phyloP scores from a whole-genome alignment of 2,113 vertebrate species.

The Propithecus coquereli region DNA sequence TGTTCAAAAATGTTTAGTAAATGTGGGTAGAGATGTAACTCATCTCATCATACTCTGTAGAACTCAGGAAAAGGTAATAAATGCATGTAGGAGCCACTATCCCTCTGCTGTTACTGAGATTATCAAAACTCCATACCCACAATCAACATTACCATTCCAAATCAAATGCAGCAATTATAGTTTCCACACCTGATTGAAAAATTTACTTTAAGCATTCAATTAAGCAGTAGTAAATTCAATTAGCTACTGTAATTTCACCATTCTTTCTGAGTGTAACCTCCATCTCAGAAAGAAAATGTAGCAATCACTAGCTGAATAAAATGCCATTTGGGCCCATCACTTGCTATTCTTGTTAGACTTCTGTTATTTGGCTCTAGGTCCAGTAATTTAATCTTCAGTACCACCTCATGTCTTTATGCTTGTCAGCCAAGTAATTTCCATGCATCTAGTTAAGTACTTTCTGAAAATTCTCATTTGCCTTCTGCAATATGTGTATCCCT shows the following conservation, averaged over 20 bases:
- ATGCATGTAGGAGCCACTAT: neutral
- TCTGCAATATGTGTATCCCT: neutral
- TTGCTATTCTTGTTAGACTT: neutral
- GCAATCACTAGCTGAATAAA: neutral
- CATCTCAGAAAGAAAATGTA: slow-evolving; percentile 15
- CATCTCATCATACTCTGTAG: neutral
- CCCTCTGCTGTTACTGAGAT: neutral
- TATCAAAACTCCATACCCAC: neutral
- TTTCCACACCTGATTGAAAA: slow-evolving; percentile 39
- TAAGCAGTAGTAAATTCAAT: slow-evolving; percentile 47
- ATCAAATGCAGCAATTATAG: slow-evolving; percentile 45
- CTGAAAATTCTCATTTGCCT: neutral
- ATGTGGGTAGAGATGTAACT: neutral
- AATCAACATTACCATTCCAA: slow-evolving; percentile 38
- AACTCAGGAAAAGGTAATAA: neutral
- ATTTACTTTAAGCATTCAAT: slow-evolving; percentile 53
- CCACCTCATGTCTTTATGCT: neutral
- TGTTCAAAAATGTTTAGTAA: neutral
- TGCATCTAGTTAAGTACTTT: neutral
- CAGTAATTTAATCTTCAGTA: neutral
- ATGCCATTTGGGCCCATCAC: neutral
- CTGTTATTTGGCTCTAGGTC: neutral
- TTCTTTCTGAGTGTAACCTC: neutral
- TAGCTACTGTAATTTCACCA: slow-evolving; percentile 37
- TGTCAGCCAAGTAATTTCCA: neutral